Evolutionary conservation across 1,140 invertebrate species (phyloP).

Genomic region (Chionoecetes opilio): DNA sequence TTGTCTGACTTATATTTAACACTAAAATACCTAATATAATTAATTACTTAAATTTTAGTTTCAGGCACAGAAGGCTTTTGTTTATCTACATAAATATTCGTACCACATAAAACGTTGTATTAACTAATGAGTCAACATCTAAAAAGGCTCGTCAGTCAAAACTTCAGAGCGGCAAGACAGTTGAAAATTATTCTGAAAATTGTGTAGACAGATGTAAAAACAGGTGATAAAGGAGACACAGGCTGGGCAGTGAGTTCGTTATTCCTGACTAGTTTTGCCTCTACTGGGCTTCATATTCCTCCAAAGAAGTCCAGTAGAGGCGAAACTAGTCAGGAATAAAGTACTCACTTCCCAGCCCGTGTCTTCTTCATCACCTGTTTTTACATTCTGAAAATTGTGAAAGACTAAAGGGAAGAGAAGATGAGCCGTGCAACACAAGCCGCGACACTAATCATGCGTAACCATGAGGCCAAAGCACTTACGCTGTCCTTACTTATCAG

Average conservation of each 20-base stretch:
- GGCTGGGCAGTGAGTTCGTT: no score
- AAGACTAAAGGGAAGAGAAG: background rate
- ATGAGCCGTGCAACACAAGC: background rate
- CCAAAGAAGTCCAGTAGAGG: no score
- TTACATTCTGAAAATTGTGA: background rate
- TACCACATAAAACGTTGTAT: background rate
- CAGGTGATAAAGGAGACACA: no score
- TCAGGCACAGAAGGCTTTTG: background rate
- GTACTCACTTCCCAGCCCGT: no score
- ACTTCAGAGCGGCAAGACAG: background rate
- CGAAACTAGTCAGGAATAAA: no score
- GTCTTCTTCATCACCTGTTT: no score
- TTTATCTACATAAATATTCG: background rate
- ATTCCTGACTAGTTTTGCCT: no score
- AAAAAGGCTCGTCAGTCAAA: background rate
- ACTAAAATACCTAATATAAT: no score
- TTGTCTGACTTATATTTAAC: no score
- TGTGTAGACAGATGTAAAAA: no score
- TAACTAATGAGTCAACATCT: background rate
- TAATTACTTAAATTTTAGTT: background rate
- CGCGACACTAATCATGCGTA: constrained; percentile 63
- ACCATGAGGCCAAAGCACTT: constrained; percentile 72
- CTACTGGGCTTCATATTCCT: no score
- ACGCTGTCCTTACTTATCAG: constrained; percentile 78
- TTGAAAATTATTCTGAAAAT: background rate